phyloP scores from a whole-genome alignment of 2,113 vertebrate genomes.

The Melierax canorus region DNA sequence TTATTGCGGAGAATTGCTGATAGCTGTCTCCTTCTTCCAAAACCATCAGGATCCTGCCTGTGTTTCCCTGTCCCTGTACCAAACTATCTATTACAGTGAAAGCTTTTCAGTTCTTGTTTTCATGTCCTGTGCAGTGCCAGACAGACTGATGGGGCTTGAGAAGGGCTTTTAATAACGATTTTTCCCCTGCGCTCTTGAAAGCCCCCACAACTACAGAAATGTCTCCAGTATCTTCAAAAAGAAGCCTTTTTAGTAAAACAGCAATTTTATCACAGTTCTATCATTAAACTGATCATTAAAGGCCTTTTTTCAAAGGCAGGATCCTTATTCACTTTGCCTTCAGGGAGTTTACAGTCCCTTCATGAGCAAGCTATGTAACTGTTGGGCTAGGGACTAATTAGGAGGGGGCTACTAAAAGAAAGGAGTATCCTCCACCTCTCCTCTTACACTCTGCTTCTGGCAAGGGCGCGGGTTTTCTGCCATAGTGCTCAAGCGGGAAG shows the following conservation, averaged over 20 bases:
- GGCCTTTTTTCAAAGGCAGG: background rate
- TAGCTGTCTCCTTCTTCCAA: background rate
- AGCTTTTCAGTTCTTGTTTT: conserved; percentile 15
- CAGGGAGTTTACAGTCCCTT: background rate
- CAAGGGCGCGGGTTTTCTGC: background rate
- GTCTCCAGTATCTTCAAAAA: background rate
- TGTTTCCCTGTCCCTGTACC: background rate
- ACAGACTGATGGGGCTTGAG: background rate
- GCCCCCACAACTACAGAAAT: background rate
- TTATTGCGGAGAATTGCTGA: background rate
- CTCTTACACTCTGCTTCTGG: background rate
- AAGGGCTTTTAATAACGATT: background rate
- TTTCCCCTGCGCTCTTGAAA: background rate
- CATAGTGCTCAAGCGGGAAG: background rate
- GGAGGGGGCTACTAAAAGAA: background rate
- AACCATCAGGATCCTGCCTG: background rate
- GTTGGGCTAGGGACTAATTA: background rate
- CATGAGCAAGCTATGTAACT: background rate
- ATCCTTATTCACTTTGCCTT: background rate
- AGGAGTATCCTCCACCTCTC: background rate
- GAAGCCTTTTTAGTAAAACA: background rate
- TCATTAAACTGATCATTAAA: background rate
- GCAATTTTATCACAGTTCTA: background rate
- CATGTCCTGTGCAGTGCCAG: background rate
- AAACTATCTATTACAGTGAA: background rate